Conservation (phyloP, 2,797 vertebrate genomes). For the Iguana delicatissima region DNA sequence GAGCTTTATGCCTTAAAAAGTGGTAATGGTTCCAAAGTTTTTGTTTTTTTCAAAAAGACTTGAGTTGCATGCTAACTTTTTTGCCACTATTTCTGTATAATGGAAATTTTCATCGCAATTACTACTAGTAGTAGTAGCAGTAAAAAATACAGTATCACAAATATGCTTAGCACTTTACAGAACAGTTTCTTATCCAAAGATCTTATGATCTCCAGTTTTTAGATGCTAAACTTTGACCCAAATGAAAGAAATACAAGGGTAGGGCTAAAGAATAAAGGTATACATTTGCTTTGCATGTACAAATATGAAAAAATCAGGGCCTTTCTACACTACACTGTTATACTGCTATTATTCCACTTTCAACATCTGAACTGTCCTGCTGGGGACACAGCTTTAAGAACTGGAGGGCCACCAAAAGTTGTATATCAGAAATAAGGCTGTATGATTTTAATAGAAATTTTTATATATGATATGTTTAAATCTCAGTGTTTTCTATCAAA, state of each 20-base stretch:
- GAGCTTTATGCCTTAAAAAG: conserved; percentile 72
- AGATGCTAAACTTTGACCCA: background rate
- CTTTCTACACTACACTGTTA: too few species aligned
- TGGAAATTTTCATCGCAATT: background rate
- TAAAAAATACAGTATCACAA: background rate
- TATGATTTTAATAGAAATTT: too few species aligned
- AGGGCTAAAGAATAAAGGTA: background rate
- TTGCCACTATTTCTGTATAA: conserved; percentile 57
- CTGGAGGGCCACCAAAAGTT: too few species aligned
- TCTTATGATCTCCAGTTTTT: background rate
- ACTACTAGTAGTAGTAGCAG: background rate
- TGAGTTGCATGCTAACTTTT: conserved; percentile 72
- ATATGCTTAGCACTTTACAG: background rate
- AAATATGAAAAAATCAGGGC: too few species aligned
- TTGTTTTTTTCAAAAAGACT: conserved; percentile 5
- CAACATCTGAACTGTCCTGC: too few species aligned
- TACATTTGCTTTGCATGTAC: background rate
- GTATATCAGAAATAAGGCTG: too few species aligned
- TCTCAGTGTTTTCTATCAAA: too few species aligned
- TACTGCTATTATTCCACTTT: too few species aligned
- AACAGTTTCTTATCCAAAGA: background rate
- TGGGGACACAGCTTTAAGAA: too few species aligned
- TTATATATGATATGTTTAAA: too few species aligned
- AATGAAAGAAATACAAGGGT: background rate
- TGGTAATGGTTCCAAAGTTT: conserved; percentile 69